Evolutionary conservation across 2,797 vertebrate species (phyloP).

Genomic region (Gobionotothen gibberifrons): DNA sequence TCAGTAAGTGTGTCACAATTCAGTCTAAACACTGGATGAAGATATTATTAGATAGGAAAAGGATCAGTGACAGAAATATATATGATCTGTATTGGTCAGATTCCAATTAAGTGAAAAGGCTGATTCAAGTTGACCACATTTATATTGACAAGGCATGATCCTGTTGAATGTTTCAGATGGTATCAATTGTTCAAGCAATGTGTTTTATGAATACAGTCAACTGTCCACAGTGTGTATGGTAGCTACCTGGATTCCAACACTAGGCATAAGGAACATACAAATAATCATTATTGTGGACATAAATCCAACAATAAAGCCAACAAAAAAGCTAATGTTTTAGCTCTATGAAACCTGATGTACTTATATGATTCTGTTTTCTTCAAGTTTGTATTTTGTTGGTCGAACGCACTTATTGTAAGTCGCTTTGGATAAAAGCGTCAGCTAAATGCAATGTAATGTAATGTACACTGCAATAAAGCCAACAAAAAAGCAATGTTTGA

Average conservation of each 20-base stretch:
- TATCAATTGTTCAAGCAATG: conserved; percentile 60
- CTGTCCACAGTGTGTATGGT: background rate
- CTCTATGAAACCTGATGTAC: no score
- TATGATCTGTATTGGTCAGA: background rate
- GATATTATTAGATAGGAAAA: no score
- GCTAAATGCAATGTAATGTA: no score
- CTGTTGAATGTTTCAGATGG: conserved; percentile 46
- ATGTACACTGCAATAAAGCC: background rate
- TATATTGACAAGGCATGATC: conserved; percentile 21
- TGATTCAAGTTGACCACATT: conserved; percentile 2
- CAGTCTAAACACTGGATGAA: no score
- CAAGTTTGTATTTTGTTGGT: no score
- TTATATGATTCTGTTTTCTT: no score
- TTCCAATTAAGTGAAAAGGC: background rate
- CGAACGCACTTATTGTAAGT: no score
- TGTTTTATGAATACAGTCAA: conserved; percentile 39
- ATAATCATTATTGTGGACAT: background rate
- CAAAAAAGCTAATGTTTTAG: background rate
- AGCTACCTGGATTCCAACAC: background rate
- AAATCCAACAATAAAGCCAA: background rate
- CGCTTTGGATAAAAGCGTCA: no score
- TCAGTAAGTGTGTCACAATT: background rate
- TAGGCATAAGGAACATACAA: background rate
- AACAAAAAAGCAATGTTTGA: background rate
- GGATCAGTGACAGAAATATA: background rate